A percentile compares a stretch with the other conserved stretches of the same genome.
phyloP scores from a whole-genome alignment of 2,888 invertebrate genomes.

The Lordiphosa fenestrarum region DNA sequence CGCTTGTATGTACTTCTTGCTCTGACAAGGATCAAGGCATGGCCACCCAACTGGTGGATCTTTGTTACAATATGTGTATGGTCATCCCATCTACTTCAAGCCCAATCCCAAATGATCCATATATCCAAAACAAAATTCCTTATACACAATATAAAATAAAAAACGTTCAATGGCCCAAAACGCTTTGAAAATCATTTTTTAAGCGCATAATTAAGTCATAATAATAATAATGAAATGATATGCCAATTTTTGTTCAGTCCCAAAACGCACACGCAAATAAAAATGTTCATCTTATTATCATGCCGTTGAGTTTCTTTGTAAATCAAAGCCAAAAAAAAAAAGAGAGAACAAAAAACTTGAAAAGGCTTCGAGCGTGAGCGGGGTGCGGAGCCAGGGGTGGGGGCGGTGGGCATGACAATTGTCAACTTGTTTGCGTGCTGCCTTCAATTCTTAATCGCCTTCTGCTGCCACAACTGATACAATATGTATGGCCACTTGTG shows the following conservation, averaged over 20 bases:
- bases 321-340: slow-evolving; percentile 52
- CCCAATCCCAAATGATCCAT: slow-evolving; percentile 10
- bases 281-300: slow-evolving; percentile 69
- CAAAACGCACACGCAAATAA: slow-evolving; percentile 45
- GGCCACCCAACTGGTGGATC: too few relatives aligned
- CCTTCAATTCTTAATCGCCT: slow-evolving; percentile 71
- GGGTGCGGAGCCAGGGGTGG: slow-evolving; percentile 3
- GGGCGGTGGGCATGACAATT: slow-evolving; percentile 52
- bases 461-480: slow-evolving; percentile 37
- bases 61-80: too few relatives aligned
- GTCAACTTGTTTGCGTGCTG: slow-evolving; percentile 66
- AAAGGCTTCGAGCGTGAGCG: slow-evolving; percentile 56
- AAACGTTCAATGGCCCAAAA: slow-evolving; percentile 41
- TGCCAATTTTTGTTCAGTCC: slow-evolving; percentile 45
- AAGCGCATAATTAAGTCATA: slow-evolving; percentile 75
- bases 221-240: slow-evolving; percentile 61
- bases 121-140: slow-evolving; percentile 10
- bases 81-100: neutral
- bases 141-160: slow-evolving; percentile 11
- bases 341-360: slow-evolving; percentile 36
- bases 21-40: too few relatives aligned
- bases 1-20: too few relatives aligned
- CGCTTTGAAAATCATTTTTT: slow-evolving; percentile 45
- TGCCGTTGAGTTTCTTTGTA: slow-evolving; percentile 61
- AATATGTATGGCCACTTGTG: slow-evolving; percentile 50